These are phyloP conservation scores for Atopsyche davidsoni DNA, from an alignment of 1,140 invertebrate species.

Conservation along the genomic window DNA sequence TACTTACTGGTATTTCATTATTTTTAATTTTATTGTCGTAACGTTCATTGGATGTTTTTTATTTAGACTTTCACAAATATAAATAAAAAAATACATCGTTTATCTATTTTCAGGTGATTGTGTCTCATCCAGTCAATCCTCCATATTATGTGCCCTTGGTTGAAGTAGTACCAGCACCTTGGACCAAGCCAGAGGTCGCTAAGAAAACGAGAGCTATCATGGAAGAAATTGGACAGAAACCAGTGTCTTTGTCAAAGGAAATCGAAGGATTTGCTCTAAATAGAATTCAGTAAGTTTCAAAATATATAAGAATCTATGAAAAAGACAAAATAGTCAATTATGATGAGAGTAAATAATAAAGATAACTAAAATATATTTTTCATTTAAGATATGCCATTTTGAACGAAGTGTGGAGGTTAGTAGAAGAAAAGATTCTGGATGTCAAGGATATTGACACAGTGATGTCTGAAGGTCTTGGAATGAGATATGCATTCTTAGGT, in stretches of 20 bases:
- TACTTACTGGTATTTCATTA: too few species aligned
- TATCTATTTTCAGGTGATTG: slow-evolving; percentile 34
- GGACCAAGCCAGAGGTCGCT: slow-evolving; percentile 69
- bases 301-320: background rate
- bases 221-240: slow-evolving; percentile 84
- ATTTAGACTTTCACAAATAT: too few species aligned
- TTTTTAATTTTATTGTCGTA: too few species aligned
- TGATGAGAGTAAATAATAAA: too few species aligned
- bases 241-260: slow-evolving; percentile 79
- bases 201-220: slow-evolving; percentile 68
- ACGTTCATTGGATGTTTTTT: too few species aligned
- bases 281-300: slow-evolving; percentile 73
- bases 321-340: background rate
- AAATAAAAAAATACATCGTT: too few species aligned
- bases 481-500: slow-evolving; percentile 92
- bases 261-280: slow-evolving; percentile 90
- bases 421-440: slow-evolving; percentile 74
- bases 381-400: slow-evolving; percentile 77
- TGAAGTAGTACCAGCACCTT: slow-evolving; percentile 89
- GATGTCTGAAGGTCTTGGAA: slow-evolving; percentile 90
- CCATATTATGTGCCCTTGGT: slow-evolving; percentile 93
- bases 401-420: slow-evolving; percentile 87
- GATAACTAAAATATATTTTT: slow-evolving; percentile 11
- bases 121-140: slow-evolving; percentile 92
- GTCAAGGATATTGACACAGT: slow-evolving; percentile 89